These are phyloP conservation scores for Drosophila seclusa DNA, from an alignment of 2,888 invertebrate species.

Conservation along the genomic window DNA sequence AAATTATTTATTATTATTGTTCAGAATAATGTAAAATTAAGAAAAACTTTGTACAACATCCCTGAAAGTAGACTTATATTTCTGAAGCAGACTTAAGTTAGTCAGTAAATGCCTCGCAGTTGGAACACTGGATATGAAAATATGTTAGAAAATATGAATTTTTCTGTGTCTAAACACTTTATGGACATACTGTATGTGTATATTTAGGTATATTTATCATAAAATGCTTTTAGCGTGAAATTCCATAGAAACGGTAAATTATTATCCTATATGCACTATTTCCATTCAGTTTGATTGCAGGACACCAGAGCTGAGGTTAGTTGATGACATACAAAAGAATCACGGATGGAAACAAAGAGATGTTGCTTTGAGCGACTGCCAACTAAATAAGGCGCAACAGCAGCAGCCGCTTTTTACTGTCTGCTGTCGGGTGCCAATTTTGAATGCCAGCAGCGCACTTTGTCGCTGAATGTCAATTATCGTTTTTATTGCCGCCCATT, in stretches of 20 bases:
- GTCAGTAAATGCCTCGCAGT: background rate
- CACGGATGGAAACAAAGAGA: conserved; percentile 27
- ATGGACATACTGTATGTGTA: background rate
- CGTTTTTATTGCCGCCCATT: conserved; percentile 41
- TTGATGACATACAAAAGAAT: background rate
- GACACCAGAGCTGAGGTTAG: background rate
- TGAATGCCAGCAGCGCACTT: conserved; percentile 28
- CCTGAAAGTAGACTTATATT: background rate
- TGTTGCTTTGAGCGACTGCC: conserved; percentile 31
- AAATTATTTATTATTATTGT: background rate
- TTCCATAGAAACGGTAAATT: background rate
- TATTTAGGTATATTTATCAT: background rate
- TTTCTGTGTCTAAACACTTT: too few relatives aligned
- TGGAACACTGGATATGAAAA: background rate
- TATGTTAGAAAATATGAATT: too few relatives aligned
- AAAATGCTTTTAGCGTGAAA: background rate
- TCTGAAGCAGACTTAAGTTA: background rate
- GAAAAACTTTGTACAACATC: background rate
- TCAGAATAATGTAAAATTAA: background rate
- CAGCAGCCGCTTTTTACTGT: background rate
- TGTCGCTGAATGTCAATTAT: conserved; percentile 43
- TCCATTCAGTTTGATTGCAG: background rate
- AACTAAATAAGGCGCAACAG: conserved; percentile 41
- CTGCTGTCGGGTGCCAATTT: conserved; percentile 22
- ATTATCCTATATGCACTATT: background rate